Evolutionary conservation across 2,113 vertebrate species (phyloP), one percentile per base, ranked within the genome.

Genomic region (Phalacrocorax pelagicus): DNA sequence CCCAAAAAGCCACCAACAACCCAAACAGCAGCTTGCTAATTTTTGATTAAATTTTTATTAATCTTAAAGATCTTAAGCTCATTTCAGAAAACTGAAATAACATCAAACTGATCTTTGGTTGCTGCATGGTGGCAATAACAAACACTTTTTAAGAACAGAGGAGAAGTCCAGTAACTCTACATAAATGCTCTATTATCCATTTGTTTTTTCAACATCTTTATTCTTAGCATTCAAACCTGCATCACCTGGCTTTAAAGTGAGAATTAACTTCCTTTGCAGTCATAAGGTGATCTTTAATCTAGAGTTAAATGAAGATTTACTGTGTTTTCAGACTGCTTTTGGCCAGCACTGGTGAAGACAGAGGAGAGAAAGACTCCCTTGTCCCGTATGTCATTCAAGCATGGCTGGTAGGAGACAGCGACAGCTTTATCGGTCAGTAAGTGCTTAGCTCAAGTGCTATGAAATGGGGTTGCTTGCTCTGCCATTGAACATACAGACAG

Each of bases 261-360:
- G n/a, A 83, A 72, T 74, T 74, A 83, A 61, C n/a, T 71, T 80
- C 77, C 69, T 83, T 81, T 61, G 62, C 47, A 94, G 74, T 58
- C 13, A 11, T 69, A 29, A 36, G 6, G 46, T 75, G 51, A 67
- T 86, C 65, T 90, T 83, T 69, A 81, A 90, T 88, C 92, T 92
- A 67, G 86, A 92, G 75, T 93, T 97, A 87, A 95, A 94, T 87
- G 79, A 96, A 95, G 85, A 95, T 92, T 93, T 92, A 92, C 67
- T 82, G 24, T 74, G 70, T 95, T 93, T 95, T 70, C 84, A 92
- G 83, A 49, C 34, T 77, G 71, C 66, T 96, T 96, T 86, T 88
- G 58, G 32, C 75, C 77, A 94, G 92, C 14, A 5, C 59, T 57
- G 46, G 75, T 88, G 95, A 85, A 90, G 81, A 30, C 44, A 63